These are phyloP conservation scores for Alfaro cultratus DNA, from an alignment of 2,797 vertebrate genomes.

Conservation along the genomic window DNA sequence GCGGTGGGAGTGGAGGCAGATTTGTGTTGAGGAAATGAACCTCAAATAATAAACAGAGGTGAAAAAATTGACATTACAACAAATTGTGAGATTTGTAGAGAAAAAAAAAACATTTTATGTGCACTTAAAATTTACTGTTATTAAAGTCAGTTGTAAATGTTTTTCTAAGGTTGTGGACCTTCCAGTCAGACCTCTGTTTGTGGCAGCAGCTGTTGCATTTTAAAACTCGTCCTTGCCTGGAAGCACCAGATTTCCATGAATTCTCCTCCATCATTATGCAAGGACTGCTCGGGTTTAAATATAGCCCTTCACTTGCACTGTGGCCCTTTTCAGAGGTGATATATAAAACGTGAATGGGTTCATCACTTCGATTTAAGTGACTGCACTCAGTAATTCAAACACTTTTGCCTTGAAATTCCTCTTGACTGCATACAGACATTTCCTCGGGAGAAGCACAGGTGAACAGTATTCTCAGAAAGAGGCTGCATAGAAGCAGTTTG, in stretches of 20 bases:
- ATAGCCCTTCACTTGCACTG: constrained; percentile 13
- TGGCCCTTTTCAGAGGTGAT: constrained; percentile 3
- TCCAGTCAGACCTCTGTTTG: constrained; percentile 33
- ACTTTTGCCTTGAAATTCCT: background rate
- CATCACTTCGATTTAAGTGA: background rate
- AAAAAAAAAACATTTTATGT: constrained; percentile 59
- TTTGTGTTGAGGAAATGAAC: background rate
- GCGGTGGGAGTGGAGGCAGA: background rate
- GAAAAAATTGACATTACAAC: constrained; percentile 31
- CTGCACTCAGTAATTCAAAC: constrained; percentile 6
- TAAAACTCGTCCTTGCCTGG: constrained; percentile 32
- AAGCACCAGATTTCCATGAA: constrained; percentile 51
- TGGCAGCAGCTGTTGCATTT: constrained; percentile 34
- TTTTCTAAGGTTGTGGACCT: constrained; percentile 48
- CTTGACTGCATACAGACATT: background rate
- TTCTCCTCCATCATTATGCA: constrained; percentile 58
- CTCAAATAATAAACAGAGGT: constrained; percentile 14
- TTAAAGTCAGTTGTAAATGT: constrained; percentile 48
- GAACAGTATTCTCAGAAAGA: background rate
- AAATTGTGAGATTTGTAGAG: constrained; percentile 34
- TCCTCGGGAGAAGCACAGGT: background rate
- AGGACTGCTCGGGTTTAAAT: constrained; percentile 36
- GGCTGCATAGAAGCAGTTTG: background rate
- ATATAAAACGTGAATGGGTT: background rate
- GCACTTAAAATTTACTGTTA: constrained; percentile 52